A percentile compares a stretch with the other conserved stretches of the same genome.
Evolutionary conservation across 2,888 invertebrate genomes (phyloP).

Genomic region (Drosophila setosimentum): DNA sequence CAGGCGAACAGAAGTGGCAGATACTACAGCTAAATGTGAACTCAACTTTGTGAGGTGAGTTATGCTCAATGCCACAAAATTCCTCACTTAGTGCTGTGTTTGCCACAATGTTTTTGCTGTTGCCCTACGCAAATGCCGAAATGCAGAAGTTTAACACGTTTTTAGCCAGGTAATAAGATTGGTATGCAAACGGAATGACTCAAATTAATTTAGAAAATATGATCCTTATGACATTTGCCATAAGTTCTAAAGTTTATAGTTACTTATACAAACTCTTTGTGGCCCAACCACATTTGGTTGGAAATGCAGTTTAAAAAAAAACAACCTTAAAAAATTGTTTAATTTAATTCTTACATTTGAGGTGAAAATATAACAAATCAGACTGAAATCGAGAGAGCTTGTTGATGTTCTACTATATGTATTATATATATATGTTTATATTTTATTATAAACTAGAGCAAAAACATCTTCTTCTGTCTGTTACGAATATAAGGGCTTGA

Average conservation of each 20-base stretch:
- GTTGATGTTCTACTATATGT: background rate
- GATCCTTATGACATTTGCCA: background rate
- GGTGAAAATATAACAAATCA: background rate
- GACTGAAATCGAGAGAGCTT: too few relatives aligned
- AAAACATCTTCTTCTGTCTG: background rate
- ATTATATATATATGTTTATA: background rate
- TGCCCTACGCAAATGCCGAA: background rate
- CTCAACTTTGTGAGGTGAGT: conserved; percentile 20
- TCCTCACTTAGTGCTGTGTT: background rate
- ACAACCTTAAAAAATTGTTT: background rate
- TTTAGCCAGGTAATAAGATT: background rate
- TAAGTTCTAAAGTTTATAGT: background rate
- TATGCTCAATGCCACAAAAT: background rate
- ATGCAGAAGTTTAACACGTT: background rate
- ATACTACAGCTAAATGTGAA: background rate
- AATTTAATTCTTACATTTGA: background rate
- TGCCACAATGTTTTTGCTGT: background rate
- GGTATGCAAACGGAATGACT: background rate
- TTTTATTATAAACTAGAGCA: background rate
- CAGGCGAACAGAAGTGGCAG: conserved; percentile 13
- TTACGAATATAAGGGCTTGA: background rate
- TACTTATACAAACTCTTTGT: background rate
- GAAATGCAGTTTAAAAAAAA: background rate
- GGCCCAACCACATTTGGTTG: background rate
- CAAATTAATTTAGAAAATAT: background rate